Conservation (phyloP, 2,888 invertebrate genomes). For the Ormyrus pomaceus region DNA sequence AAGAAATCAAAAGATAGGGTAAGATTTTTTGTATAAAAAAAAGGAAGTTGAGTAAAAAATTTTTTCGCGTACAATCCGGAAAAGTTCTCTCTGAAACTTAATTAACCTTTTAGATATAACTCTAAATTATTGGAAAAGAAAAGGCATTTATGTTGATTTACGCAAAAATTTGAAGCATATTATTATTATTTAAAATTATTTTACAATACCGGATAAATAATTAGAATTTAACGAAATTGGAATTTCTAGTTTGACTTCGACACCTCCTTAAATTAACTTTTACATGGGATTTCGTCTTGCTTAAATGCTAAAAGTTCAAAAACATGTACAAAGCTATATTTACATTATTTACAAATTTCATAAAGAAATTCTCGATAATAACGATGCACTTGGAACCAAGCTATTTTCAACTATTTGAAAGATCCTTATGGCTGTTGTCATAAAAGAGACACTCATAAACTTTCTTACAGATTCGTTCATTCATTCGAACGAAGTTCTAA, state of each 20-base stretch:
- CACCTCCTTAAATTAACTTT: constrained; percentile 66
- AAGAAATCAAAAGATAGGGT: no score
- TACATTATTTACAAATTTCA: constrained; percentile 77
- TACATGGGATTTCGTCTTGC: constrained; percentile 64
- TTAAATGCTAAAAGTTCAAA: constrained; percentile 74
- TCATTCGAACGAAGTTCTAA: constrained; percentile 30
- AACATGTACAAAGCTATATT: constrained; percentile 79
- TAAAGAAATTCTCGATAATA: constrained; percentile 58
- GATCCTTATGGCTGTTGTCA: constrained; percentile 29
- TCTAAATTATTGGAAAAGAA: no score
- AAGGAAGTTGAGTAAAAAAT: no score
- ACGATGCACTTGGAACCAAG: constrained; percentile 58
- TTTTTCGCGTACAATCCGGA: no score
- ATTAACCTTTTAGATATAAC: no score
- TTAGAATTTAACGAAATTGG: no score
- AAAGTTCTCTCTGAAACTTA: no score
- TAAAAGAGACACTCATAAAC: constrained; percentile 26
- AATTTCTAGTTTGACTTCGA: not conserved
- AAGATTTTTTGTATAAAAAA: no score
- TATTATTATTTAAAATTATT: no score
- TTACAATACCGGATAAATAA: no score
- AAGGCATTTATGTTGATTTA: no score
- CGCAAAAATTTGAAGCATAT: no score
- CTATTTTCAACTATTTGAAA: constrained; percentile 48
- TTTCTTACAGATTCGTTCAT: constrained; percentile 26